Conservation (phyloP, 2,113 vertebrate genomes). For the Regulus satrapa region DNA sequence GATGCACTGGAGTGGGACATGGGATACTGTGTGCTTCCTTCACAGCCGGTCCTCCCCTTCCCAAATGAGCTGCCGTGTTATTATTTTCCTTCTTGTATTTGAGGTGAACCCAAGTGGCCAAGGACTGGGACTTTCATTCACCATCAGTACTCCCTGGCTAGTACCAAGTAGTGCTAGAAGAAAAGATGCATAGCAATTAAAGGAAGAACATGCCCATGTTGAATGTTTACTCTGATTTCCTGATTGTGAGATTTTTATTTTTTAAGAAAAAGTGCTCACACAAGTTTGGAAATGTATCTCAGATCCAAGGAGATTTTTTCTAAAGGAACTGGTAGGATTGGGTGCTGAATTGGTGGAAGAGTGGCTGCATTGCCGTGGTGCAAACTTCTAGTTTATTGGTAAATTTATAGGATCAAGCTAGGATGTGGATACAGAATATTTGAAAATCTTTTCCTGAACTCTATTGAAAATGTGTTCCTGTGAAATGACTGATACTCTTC, state of each 20-base stretch:
- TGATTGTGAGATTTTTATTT: neutral
- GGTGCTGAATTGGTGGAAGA: neutral
- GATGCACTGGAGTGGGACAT: fast-evolving
- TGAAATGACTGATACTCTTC: neutral
- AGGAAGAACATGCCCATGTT: neutral
- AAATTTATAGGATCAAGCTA: neutral
- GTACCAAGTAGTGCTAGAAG: neutral
- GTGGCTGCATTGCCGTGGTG: neutral
- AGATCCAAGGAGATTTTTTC: neutral
- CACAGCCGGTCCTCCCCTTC: neutral
- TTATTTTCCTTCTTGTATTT: neutral
- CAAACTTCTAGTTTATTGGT: fast-evolving
- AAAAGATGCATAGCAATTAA: neutral
- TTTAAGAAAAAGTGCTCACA: neutral
- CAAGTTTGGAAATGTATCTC: neutral
- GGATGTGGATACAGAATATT: neutral
- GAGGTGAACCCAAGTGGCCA: neutral
- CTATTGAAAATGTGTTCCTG: neutral
- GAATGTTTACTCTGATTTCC: neutral
- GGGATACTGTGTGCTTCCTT: neutral
- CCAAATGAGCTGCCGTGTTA: neutral
- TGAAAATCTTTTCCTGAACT: neutral
- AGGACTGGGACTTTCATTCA: neutral
- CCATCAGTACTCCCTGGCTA: neutral
- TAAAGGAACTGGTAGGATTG: neutral